Evolutionary conservation across 2,797 vertebrate species (phyloP).

Genomic region (Moxostoma hubbsi): DNA sequence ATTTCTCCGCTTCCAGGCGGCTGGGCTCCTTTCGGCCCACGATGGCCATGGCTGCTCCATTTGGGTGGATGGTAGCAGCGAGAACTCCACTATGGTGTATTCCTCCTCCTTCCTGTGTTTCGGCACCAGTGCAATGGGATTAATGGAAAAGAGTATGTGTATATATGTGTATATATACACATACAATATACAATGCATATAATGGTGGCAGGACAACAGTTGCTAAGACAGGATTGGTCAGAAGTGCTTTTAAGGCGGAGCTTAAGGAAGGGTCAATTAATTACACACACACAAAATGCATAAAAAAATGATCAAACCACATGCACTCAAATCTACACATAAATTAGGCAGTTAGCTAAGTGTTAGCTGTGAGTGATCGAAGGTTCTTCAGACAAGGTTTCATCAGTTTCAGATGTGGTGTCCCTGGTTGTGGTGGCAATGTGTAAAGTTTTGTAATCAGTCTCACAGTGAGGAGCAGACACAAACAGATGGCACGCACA

Average conservation of each 20-base stretch:
- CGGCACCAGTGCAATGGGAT: no score
- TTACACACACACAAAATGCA: not conserved
- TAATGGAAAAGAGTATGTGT: no score
- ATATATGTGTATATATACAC: no score
- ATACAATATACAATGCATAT: no score
- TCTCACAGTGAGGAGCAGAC: slow-evolving; percentile 75
- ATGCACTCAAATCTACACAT: not conserved
- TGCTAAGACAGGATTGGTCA: no score
- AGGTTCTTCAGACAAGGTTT: slow-evolving; percentile 7
- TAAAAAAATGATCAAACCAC: not conserved
- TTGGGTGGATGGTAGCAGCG: no score
- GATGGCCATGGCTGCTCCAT: no score
- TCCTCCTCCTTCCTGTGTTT: no score
- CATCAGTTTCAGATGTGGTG: slow-evolving; percentile 18
- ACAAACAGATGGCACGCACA: slow-evolving; percentile 74
- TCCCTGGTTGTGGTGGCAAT: slow-evolving; percentile 64
- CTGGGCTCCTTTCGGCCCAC: no score
- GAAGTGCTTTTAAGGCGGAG: not conserved
- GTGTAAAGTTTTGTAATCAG: slow-evolving; percentile 82
- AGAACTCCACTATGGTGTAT: no score
- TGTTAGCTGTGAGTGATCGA: slow-evolving; percentile 32
- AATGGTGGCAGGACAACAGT: no score
- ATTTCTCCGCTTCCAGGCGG: no score
- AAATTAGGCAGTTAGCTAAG: not conserved
- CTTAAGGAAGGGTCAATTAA: not conserved